Conservation (phyloP, 1,140 invertebrate genomes). For the Chionoecetes opilio region DNA sequence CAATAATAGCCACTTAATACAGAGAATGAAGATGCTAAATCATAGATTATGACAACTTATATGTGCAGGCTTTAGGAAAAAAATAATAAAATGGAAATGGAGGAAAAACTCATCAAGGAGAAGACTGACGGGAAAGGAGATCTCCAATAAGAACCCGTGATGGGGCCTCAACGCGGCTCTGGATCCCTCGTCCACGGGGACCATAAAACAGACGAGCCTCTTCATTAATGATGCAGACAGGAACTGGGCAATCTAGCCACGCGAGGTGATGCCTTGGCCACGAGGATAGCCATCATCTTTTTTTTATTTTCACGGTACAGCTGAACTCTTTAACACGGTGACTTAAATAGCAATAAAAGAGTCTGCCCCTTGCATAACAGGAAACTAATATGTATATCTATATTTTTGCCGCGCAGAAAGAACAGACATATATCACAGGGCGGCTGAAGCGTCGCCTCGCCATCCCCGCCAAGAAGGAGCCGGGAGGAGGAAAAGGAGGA, state of each 20-base stretch:
- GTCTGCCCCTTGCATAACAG: background rate
- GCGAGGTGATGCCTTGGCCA: background rate
- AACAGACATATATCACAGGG: no score
- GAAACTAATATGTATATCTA: background rate
- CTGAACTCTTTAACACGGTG: background rate
- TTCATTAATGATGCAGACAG: constrained; percentile 29
- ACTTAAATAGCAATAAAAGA: background rate
- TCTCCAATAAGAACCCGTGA: background rate
- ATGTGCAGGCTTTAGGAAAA: background rate
- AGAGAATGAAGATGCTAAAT: background rate
- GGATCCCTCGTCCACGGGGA: constrained; percentile 4
- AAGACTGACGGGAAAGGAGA: constrained; percentile 28
- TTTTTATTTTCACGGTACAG: background rate
- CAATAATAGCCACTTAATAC: background rate
- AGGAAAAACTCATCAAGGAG: background rate
- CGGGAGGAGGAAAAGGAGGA: background rate
- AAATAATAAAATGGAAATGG: background rate
- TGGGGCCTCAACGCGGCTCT: background rate
- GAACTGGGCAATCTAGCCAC: constrained; percentile 15
- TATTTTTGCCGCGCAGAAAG: background rate
- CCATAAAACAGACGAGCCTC: constrained; percentile 5
- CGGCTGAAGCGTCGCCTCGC: no score
- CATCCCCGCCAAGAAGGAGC: background rate
- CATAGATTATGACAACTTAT: background rate
- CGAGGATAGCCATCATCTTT: background rate